phyloP scores from a whole-genome alignment of 2,113 vertebrate genomes.

The Solea senegalensis region DNA sequence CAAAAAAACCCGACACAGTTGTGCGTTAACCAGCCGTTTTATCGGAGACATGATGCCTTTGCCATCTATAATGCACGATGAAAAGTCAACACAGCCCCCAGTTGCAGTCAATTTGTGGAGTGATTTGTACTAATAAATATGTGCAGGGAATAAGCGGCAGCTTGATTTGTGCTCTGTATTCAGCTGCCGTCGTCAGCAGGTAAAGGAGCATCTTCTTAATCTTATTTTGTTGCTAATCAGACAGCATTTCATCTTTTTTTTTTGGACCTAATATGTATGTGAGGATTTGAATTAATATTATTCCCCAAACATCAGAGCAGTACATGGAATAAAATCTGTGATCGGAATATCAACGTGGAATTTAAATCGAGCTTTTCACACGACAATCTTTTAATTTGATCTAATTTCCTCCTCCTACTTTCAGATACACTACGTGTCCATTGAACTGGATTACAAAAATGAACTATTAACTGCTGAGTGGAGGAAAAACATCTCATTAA shows the following conservation, averaged over 20 bases:
- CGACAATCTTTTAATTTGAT: neutral
- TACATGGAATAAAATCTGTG: neutral
- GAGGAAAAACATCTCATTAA: too few relatives aligned
- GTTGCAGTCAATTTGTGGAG: conserved; percentile 34
- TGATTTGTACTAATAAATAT: conserved; percentile 42
- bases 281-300: neutral
- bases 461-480: neutral
- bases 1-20: neutral
- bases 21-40: neutral
- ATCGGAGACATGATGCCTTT: neutral
- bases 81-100: conserved; percentile 33
- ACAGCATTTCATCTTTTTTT: conserved; percentile 10
- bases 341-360: conserved; percentile 2
- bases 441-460: neutral
- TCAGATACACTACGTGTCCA: neutral
- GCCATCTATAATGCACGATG: conserved; percentile 35
- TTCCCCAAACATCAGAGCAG: neutral
- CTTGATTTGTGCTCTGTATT: conserved; percentile 52
- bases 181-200: conserved; percentile 37
- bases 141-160: conserved; percentile 55
- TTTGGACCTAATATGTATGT: conserved; percentile 5
- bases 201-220: conserved; percentile 18
- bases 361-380: neutral
- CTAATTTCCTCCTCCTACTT: neutral
- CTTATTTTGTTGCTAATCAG: conserved; percentile 38